These are phyloP conservation scores for Neuroscelio doddi DNA, from an alignment of 2,888 invertebrate species.

Conservation along the genomic window DNA sequence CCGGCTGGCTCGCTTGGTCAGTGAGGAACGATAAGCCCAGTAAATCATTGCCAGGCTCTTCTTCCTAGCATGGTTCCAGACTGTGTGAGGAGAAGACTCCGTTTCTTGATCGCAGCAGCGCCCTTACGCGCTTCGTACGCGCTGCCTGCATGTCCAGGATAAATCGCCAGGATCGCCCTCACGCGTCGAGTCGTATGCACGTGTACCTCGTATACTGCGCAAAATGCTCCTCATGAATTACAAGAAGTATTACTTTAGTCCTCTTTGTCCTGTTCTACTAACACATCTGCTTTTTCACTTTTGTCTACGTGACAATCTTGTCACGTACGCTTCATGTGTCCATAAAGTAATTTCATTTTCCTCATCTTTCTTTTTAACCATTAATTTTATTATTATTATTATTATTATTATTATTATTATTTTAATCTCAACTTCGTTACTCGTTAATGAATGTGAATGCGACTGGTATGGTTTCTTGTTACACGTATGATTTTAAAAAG, in stretches of 20 bases:
- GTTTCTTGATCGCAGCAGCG: conserved; percentile 34
- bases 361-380: too few relatives aligned
- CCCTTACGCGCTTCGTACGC: conserved; percentile 32
- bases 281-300: background rate
- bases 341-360: too few relatives aligned
- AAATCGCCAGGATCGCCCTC: conserved; percentile 35
- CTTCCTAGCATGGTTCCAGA: conserved; percentile 24
- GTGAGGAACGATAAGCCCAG: conserved; percentile 43
- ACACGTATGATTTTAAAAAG: background rate
- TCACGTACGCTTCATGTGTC: background rate
- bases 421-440: too few relatives aligned
- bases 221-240: conserved; percentile 27
- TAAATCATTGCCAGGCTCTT: conserved; percentile 45
- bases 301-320: background rate
- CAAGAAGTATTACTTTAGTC: conserved; percentile 19
- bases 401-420: too few relatives aligned
- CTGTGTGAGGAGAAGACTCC: conserved; percentile 22
- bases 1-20: conserved; percentile 21
- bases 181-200: conserved; percentile 26
- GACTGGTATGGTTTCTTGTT: background rate
- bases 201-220: conserved; percentile 31
- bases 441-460: too few relatives aligned
- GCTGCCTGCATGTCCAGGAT: background rate
- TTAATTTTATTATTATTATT: too few relatives aligned
- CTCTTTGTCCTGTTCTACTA: conserved; percentile 26